Evolutionary conservation across 2,797 vertebrate genomes (phyloP).

Genomic region (Petrocephalus schoutedeni): DNA sequence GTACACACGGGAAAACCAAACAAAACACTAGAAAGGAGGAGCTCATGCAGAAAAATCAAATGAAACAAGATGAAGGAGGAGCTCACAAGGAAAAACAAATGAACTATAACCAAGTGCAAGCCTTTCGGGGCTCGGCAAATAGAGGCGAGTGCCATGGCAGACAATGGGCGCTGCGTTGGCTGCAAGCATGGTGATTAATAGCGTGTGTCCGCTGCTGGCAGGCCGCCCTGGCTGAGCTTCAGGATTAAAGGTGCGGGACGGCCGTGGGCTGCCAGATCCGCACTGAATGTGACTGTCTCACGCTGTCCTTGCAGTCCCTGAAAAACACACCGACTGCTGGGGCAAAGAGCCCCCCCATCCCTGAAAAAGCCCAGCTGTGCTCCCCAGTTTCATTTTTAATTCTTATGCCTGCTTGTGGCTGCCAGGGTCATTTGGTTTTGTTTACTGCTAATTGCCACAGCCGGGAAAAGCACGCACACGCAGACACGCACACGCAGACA

Average conservation of each 20-base stretch:
- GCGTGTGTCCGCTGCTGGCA: constrained; percentile 64
- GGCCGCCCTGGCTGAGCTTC: constrained; percentile 37
- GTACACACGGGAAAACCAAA: neutral
- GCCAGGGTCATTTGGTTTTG: constrained; percentile 48
- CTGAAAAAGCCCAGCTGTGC: constrained; percentile 9
- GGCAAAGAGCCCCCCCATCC: constrained; percentile 23
- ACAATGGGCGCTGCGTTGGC: constrained; percentile 60
- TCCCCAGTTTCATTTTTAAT: constrained; percentile 40
- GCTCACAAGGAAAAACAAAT: constrained; percentile 27
- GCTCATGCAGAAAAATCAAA: constrained; percentile 23
- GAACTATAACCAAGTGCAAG: constrained; percentile 47
- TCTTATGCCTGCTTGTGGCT: constrained; percentile 55
- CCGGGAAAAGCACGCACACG: constrained; percentile 22
- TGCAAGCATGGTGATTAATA: constrained; percentile 67
- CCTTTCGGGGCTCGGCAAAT: constrained; percentile 57
- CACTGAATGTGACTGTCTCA: constrained; percentile 33
- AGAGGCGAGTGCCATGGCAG: constrained; percentile 46
- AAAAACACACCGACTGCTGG: neutral
- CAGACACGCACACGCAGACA: neutral
- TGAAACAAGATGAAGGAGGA: neutral
- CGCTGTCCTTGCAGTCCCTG: neutral
- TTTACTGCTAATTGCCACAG: constrained; percentile 60
- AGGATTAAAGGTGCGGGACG: constrained; percentile 50
- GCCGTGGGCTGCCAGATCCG: constrained; percentile 20
- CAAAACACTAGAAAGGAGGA: neutral